Evolutionary conservation across 2,113 vertebrate species (phyloP).

Genomic region (Malurus cyaneus): DNA sequence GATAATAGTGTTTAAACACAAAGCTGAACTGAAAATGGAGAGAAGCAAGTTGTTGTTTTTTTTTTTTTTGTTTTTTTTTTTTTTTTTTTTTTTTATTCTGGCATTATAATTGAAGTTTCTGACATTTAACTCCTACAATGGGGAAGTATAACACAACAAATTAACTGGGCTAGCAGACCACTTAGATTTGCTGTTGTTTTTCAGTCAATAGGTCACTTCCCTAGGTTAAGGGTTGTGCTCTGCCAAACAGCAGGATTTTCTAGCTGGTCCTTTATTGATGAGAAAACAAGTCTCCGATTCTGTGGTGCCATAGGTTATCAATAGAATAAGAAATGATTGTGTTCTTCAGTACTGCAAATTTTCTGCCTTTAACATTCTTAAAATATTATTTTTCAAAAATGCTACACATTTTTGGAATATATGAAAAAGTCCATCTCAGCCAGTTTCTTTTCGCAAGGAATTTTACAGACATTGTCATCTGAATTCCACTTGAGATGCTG

Average conservation of each 20-base stretch:
- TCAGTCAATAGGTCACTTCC: constrained; percentile 4
- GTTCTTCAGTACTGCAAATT: background rate
- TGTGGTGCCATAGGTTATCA: background rate
- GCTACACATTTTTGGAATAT: background rate
- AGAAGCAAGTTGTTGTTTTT: background rate
- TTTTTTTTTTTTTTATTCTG: background rate
- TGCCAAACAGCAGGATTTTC: background rate
- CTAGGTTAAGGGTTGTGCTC: constrained; percentile 11
- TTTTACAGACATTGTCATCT: background rate
- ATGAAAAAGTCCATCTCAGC: background rate
- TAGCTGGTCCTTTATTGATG: background rate
- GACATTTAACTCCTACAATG: background rate
- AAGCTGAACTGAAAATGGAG: background rate
- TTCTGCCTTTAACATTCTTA: background rate
- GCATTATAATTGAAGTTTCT: background rate
- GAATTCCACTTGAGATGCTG: background rate
- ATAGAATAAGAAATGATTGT: background rate
- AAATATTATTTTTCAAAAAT: background rate
- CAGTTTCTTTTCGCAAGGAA: background rate
- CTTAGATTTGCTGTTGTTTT: constrained; percentile 19
- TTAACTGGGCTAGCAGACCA: background rate
- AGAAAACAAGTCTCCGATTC: background rate
- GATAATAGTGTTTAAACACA: background rate
- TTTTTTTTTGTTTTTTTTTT: background rate
- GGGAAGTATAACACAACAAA: background rate